Conservation (phyloP, 2,797 vertebrate species). For the Poecilia gillii region DNA sequence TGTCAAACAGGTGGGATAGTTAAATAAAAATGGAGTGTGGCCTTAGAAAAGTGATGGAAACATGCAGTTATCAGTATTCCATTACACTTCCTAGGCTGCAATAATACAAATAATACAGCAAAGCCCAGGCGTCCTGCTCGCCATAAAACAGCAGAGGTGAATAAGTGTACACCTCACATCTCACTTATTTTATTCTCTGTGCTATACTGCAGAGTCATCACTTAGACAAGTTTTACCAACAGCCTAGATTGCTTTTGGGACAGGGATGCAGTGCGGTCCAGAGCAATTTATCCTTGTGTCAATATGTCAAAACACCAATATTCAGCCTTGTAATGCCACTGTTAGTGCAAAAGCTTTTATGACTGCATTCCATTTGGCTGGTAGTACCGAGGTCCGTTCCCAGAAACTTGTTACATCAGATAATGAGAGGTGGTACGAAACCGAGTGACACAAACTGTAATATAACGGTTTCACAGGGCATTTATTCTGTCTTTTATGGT, state of each 20-base stretch:
- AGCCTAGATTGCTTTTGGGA: conserved; percentile 85
- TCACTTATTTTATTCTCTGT: conserved; percentile 77
- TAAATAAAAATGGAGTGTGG: background rate
- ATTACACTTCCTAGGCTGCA: conserved; percentile 43
- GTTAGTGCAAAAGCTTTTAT: conserved; percentile 59
- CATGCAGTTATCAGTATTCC: conserved; percentile 19
- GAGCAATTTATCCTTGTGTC: conserved; percentile 84
- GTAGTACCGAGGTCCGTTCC: conserved; percentile 52
- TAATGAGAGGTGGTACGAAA: conserved; percentile 48
- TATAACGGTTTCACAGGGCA: conserved; percentile 54
- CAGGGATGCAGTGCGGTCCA: conserved; percentile 83
- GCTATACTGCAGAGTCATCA: conserved; percentile 70
- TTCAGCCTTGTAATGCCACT: conserved; percentile 72
- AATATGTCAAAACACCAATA: conserved; percentile 77
- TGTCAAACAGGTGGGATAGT: background rate
- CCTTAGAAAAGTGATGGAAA: conserved; percentile 7
- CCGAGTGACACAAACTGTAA: conserved; percentile 44
- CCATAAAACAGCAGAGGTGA: conserved; percentile 47
- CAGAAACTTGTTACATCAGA: conserved; percentile 61
- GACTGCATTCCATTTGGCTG: conserved; percentile 59
- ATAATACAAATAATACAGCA: conserved; percentile 57
- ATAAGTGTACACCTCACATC: conserved; percentile 58
- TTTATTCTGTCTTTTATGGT: conserved; percentile 46
- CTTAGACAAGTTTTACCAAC: conserved; percentile 79
- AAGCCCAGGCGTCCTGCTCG: conserved; percentile 41